A percentile compares a stretch with the other conserved stretches of the same genome.
Evolutionary conservation across 1,140 invertebrate species (phyloP).

Genomic region (Atta colombica): DNA sequence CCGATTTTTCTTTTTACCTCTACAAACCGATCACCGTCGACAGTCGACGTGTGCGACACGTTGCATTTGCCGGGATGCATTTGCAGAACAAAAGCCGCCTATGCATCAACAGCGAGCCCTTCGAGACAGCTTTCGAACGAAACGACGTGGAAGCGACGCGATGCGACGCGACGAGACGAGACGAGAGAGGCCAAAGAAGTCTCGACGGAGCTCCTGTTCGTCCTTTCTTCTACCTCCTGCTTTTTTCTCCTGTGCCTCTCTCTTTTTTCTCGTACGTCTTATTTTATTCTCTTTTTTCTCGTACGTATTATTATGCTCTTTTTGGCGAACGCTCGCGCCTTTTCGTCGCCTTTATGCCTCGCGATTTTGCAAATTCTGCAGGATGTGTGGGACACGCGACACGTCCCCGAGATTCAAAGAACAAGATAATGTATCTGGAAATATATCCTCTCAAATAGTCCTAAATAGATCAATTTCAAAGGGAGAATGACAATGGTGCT

Average conservation of each 20-base stretch:
- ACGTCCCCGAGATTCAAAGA: background rate
- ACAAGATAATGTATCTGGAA: background rate
- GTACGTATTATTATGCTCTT: slow-evolving; percentile 12
- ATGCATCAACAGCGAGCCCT: slow-evolving; percentile 38
- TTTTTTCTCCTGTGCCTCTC: background rate
- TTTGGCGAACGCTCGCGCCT: slow-evolving; percentile 28
- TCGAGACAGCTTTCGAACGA: slow-evolving; percentile 47
- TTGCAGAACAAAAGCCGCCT: slow-evolving; percentile 58
- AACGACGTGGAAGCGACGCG: slow-evolving; percentile 38
- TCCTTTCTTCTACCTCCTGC: slow-evolving; percentile 50
- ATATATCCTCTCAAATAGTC: background rate
- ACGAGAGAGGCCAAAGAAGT: slow-evolving; percentile 33
- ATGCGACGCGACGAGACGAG: slow-evolving; percentile 11
- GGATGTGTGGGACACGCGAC: slow-evolving; percentile 13
- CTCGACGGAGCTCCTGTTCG: slow-evolving; percentile 37
- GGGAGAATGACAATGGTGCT: background rate
- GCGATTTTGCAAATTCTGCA: background rate
- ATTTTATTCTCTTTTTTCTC: background rate
- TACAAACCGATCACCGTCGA: background rate
- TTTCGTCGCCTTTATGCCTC: slow-evolving; percentile 18
- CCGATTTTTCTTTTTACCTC: background rate
- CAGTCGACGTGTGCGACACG: background rate
- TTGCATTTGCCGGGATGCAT: slow-evolving; percentile 15
- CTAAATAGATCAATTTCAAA: background rate
- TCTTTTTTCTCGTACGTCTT: background rate